Evolutionary conservation across 2,797 vertebrate species (phyloP).

Genomic region (Denticeps clupeoides): DNA sequence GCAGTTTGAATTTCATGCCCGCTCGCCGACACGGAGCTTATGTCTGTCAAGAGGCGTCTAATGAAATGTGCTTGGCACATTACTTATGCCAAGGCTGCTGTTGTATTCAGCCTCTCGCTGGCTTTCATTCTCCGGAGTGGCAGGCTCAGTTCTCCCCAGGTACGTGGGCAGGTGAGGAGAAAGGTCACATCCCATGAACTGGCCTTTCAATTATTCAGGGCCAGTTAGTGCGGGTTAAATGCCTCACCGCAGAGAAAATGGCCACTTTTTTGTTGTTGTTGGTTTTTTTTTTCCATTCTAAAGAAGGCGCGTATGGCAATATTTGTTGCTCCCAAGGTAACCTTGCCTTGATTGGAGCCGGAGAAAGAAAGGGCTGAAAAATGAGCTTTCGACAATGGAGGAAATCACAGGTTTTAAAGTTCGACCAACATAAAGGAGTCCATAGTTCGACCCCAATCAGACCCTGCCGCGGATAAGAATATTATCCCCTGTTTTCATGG

Average conservation of each 20-base stretch:
- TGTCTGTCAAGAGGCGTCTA: slow-evolving; percentile 29
- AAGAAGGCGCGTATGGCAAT: slow-evolving; percentile 27
- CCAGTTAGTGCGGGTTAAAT: slow-evolving; percentile 27
- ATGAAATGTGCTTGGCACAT: slow-evolving; percentile 32
- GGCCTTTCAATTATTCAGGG: slow-evolving; percentile 28
- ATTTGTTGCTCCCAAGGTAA: slow-evolving; percentile 19
- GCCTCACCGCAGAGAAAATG: slow-evolving; percentile 16
- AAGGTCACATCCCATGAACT: slow-evolving; percentile 26
- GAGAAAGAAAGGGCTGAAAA: slow-evolving; percentile 12
- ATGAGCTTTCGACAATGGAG: slow-evolving; percentile 7
- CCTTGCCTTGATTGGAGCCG: slow-evolving; percentile 7
- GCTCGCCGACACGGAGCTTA: slow-evolving; percentile 9
- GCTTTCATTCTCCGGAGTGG: background rate
- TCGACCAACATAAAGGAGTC: slow-evolving; percentile 1
- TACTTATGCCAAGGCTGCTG: slow-evolving; percentile 20
- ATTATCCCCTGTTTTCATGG: background rate
- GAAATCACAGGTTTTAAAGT: slow-evolving; percentile 10
- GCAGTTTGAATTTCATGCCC: slow-evolving; percentile 20
- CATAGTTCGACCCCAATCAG: background rate
- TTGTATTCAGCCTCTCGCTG: background rate
- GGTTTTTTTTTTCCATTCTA: too few relatives aligned
- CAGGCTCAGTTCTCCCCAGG: slow-evolving; percentile 9
- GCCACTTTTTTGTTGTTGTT: too few relatives aligned
- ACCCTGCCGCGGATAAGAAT: too few relatives aligned
- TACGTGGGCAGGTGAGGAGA: slow-evolving; percentile 10